Evolutionary conservation across 1,140 invertebrate species (phyloP), one percentile per base, ranked within the genome.

Genomic region (Aleiodes sp.): DNA sequence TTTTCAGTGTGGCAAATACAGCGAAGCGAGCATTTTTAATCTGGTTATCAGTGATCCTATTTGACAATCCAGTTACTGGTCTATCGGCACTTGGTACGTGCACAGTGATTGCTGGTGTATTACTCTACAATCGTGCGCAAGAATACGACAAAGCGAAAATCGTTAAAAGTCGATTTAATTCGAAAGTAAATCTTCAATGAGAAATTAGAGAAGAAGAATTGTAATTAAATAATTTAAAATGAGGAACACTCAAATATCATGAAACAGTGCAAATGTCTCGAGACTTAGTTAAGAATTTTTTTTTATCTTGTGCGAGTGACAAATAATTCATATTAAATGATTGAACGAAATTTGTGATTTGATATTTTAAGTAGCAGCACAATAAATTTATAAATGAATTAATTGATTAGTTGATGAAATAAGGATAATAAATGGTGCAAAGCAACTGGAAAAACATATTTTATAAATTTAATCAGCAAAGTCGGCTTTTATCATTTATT

Each of bases 21-120:
- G 92, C 92, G 16, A 96, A 96, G 81, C 84, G 94, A 80, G 94
- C 94, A 33, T 91, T 94, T 75, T 85, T 95, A 24, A 95, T 95
- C 73, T 95, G 93, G 94, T 81, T 94, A 46, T 95, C 94, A 37
- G 90, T 95, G 60, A 82, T 95, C 60, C 83, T 94, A 75, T 95
- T 95, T 84, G 90, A 92, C 59, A 96, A 95, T 81, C 89, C 91
- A 52, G 91, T 95, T 66, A 95, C 93, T 41, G 84, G 92, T 66
- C 85, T 94, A 69, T 93, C 92, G 81, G 93, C 91, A 19, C 79
- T 94, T 26, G 94, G 94, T 35, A 94, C 94, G 1, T 84, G 88
- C 28, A 88, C 90, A 33, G 93, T 95, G 14, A 93, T 94, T 74
- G 78, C 90, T 8, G 94, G 94, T 46, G 94, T 96, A 41, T 83